Base-by-base conservation (phyloP, 2,888 invertebrate genomes). In the Cylloceria caligata region DNA sequence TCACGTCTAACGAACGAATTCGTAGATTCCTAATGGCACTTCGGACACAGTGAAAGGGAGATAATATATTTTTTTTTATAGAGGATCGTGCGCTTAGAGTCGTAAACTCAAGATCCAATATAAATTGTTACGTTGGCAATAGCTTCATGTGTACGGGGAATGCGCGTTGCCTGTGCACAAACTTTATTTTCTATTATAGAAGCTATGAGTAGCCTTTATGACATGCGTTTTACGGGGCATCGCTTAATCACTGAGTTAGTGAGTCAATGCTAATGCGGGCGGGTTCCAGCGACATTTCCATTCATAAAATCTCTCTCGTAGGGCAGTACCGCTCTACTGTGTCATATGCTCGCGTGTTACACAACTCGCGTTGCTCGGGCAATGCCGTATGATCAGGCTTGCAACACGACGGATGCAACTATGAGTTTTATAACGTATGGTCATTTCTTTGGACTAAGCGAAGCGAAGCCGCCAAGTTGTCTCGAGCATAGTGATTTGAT, bases 181-280 rank as follows among this genome's bases (percentile, higher is more conserved):
- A 39, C 24, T 7, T 5, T 55, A 67, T 78, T 36, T 64, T 55
- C 36, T 24, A 65, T 67, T 24, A 30, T 67, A 13, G 24, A 72
- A 47, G 39, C 57, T 42, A 19, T 55, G 24, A 24, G 39, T 19
- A 42, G 24, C 5, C 42, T 71, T 71, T 39, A 65, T 39, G 67
- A 67, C 71, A 72, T 71, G 71, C 72, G 55, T 74, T 81, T 57
- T 62, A 62, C 71, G 76, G 57, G 30, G 34, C 75, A 76, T 71
- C 65, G 76, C 72, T 67, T 81, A 67, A 81, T 72, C 60, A 42
- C 47, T 36, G 64, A 74, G 74, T 75, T 74, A 74, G 74, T 80
- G 52, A 74, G 69, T 74, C 74, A 57, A 64, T 69, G 74, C 80
- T 75, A 80, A 80, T 80, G 64, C 80, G 69, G 55, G 55, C 68